Percentiles rank a stretch among this genome's conserved stretches.
phyloP scores from a whole-genome alignment of 2,888 invertebrate genomes.

The Diarsia dahlii region DNA sequence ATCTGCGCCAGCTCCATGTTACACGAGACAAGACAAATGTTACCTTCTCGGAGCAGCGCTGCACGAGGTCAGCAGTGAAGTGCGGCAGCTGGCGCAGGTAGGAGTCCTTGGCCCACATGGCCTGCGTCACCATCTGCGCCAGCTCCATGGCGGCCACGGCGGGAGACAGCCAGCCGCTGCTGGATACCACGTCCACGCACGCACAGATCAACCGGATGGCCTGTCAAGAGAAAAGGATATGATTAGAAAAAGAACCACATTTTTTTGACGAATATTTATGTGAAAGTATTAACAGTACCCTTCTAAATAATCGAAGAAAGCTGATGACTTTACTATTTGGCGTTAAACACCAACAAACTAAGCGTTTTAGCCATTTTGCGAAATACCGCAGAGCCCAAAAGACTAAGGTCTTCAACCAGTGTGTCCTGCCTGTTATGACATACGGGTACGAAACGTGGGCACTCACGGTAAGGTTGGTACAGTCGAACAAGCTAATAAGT shows the following conservation, averaged over 20 bases:
- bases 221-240: conserved; percentile 73
- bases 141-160: conserved; percentile 99
- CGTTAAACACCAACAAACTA: too few relatives aligned
- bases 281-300: too few relatives aligned
- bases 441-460: too few relatives aligned
- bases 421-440: too few relatives aligned
- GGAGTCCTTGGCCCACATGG: conserved; percentile 99
- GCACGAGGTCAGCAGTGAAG: conserved; percentile 96
- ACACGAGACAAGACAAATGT: background rate
- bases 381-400: too few relatives aligned
- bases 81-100: conserved; percentile 99
- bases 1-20: too few relatives aligned
- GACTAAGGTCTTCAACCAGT: too few relatives aligned
- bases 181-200: conserved; percentile 97
- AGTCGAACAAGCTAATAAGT: too few relatives aligned
- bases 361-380: too few relatives aligned
- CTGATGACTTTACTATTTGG: too few relatives aligned
- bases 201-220: conserved; percentile 97
- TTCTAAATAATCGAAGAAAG: too few relatives aligned
- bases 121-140: conserved; percentile 99
- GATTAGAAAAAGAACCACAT: background rate
- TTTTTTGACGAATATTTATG: background rate
- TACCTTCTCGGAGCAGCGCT: conserved; percentile 97
- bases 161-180: conserved; percentile 99
- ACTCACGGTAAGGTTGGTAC: too few relatives aligned